Evolutionary conservation across 2,888 invertebrate genomes (phyloP), one percentile per base, ranked within the genome.

Genomic region (Oscheius sp.): DNA sequence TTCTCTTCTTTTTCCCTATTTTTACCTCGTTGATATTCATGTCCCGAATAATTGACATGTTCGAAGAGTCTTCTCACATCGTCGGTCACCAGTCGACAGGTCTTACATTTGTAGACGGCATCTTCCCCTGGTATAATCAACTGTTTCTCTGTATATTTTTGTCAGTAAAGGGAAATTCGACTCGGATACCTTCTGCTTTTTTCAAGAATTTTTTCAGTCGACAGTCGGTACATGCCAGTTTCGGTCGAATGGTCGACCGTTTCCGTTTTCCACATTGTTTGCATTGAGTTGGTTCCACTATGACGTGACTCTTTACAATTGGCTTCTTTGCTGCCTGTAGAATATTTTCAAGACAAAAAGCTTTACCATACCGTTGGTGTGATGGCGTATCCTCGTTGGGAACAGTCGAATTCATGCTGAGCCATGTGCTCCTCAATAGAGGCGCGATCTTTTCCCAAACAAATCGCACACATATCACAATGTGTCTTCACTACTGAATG

Each of bases 401-500:
- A 49, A 13, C 49, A 49, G 21, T 61, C 61, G 41, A 43, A 61
- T n/a, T 43, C 7, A 43, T 61, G 61, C 13, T 49, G 49, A 0
- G 61, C 61, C n/a, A 43, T 13, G 27, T n/a, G 7, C 12, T 58
- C 58, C 7, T 16, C 58, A 23, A 61, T 43, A 18, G 18, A 18
- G 12, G 61, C 16, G 6, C 3, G 5, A 9, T 35, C 35, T 9
- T 9, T 35, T 9, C 35, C 35, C 35, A 35, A 9, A 35, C 35
- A 6, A 3, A 21, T 61, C 12, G 70, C 46, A 59, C 70, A 70
- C 12, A 23, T 13, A 25, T 49, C 18, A 18, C 70, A 70, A 1
- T n/a, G 13, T 6, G 27, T 46, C 23, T 59, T 59, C 7, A 7
- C 25, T 16, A 18, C 70, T 70, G 49, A 70, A 70, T 16, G 16